A percentile compares a stretch with the other conserved stretches of the same genome.
Conservation (phyloP, 1,140 invertebrate species). For the Pteromalus puparum region DNA sequence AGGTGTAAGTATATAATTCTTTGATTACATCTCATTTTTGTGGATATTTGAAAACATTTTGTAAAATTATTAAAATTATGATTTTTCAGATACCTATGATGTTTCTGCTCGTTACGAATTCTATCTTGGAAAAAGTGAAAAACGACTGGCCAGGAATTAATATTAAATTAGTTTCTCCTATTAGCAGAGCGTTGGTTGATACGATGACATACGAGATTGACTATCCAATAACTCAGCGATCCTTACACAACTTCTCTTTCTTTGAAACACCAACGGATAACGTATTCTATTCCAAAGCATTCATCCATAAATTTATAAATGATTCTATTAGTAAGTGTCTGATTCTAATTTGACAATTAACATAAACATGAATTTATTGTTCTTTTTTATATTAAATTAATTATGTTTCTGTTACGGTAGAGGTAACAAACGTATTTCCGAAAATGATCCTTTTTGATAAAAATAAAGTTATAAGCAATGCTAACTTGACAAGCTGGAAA, state of each 20-base stretch:
- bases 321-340: neutral
- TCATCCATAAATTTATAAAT: neutral
- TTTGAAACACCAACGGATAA: neutral
- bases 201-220: neutral
- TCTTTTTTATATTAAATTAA: neutral
- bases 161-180: constrained; percentile 5
- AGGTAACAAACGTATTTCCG: constrained; percentile 15
- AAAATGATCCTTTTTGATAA: neutral
- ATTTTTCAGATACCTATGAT: neutral
- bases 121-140: neutral
- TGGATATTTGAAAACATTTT: neutral
- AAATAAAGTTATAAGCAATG: neutral
- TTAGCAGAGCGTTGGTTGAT: neutral
- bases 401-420: neutral
- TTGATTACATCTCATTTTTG: neutral
- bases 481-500: constrained; percentile 10
- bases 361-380: neutral
- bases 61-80: neutral
- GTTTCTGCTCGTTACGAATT: neutral
- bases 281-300: neutral
- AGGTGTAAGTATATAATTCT: neutral
- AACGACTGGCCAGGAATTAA: neutral
- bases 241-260: neutral
- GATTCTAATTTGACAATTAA: neutral
- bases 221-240: neutral